Evolutionary conservation across 2,888 invertebrate genomes (phyloP).

Genomic region (Clistopyga incitator): DNA sequence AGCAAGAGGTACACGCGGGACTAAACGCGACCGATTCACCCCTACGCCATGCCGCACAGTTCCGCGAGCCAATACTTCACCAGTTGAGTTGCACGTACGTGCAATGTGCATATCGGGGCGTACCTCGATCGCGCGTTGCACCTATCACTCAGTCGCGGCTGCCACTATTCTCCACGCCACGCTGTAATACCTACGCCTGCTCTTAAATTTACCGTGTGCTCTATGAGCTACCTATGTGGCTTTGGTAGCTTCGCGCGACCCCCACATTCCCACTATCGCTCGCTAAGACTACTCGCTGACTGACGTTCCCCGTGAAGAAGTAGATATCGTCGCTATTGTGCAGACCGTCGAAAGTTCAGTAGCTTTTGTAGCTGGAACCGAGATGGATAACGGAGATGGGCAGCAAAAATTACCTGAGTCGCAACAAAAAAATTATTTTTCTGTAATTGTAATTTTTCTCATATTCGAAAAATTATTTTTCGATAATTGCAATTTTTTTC

Average conservation of each 20-base stretch:
- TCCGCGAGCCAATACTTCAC: slow-evolving; percentile 51
- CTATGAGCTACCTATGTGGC: slow-evolving; percentile 14
- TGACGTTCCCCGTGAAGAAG: not conserved
- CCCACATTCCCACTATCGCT: not conserved
- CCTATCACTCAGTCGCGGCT: slow-evolving; percentile 5
- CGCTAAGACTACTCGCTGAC: slow-evolving; percentile 4
- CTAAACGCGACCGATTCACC: slow-evolving; percentile 15
- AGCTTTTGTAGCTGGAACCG: not conserved
- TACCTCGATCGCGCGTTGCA: slow-evolving; percentile 17
- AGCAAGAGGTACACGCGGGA: not conserved
- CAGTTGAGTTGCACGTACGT: slow-evolving; percentile 43
- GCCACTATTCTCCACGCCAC: slow-evolving; percentile 1
- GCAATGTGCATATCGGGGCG: slow-evolving; percentile 21
- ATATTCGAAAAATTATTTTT: no score
- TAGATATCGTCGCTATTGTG: not conserved
- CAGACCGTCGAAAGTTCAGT: not conserved
- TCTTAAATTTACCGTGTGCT: slow-evolving; percentile 34
- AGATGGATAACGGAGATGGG: no score
- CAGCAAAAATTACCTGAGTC: no score
- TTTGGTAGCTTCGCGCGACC: not conserved
- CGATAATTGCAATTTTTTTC: no score
- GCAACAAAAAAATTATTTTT: no score
- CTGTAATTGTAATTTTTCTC: no score
- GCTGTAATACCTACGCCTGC: slow-evolving; percentile 30
- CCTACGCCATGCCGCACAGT: not conserved